phyloP scores from a whole-genome alignment of 2,888 invertebrate genomes.

The Stenolophus ochropezus region DNA sequence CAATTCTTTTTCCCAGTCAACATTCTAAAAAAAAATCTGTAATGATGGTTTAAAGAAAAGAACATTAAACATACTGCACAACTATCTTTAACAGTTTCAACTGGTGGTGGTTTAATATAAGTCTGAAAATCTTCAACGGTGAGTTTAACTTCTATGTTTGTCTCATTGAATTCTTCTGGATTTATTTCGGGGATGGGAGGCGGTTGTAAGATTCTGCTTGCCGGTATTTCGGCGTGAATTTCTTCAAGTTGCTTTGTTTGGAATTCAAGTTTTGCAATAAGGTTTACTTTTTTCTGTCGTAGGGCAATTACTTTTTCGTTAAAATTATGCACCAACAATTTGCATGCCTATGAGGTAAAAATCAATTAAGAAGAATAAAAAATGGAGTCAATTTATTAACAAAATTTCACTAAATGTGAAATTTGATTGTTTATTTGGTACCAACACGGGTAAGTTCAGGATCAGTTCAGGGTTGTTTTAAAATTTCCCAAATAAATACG shows the following conservation, averaged over 20 bases:
- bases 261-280: slow-evolving; percentile 70
- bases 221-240: slow-evolving; percentile 79
- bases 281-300: slow-evolving; percentile 71
- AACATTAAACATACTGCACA: background rate
- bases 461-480: too few species aligned
- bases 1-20: slow-evolving; percentile 12
- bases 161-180: slow-evolving; percentile 78
- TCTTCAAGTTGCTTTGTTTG: slow-evolving; percentile 71
- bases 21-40: too few species aligned
- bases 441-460: too few species aligned
- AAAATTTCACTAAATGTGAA: too few species aligned
- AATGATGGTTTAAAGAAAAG: too few species aligned
- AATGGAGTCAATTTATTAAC: too few species aligned
- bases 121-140: slow-evolving; percentile 5
- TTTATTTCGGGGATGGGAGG: slow-evolving; percentile 74
- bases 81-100: background rate
- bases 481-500: too few species aligned
- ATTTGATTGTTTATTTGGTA: too few species aligned
- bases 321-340: slow-evolving; percentile 72
- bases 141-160: slow-evolving; percentile 73
- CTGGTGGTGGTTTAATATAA: background rate
- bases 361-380: background rate
- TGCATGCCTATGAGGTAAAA: slow-evolving; percentile 21
- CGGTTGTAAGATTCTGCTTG: slow-evolving; percentile 71
- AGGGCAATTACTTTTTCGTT: slow-evolving; percentile 73